Base-by-base conservation (phyloP, 2,113 vertebrate genomes). In the Psammodynastes pulverulentus region DNA sequence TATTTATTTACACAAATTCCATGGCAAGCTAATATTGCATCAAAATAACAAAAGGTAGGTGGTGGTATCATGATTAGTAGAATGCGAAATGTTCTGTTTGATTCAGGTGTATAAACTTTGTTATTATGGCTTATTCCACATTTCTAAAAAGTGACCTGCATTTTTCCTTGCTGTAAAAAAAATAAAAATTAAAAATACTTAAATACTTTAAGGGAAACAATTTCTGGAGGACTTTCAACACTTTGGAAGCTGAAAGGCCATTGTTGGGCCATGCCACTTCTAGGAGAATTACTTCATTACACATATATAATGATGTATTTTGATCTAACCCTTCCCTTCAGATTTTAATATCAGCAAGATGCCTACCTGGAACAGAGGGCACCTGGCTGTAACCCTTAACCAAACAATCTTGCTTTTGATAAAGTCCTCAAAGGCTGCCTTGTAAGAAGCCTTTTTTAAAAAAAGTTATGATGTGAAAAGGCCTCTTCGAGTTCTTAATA, bases 391-490 rank as follows among this genome's bases (percentile, higher is more conserved):
- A 72, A 34, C 90, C 9, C n/a, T 92, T 95, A 87, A 86, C 29
- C 92, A 54, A 89, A 92, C 90, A 95, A 95, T 95, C 86, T 39
- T 92, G 26, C 92, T 94, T 95, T 92, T 92, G 93, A 92, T 56
- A 89, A 4, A 79, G 51, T 15, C 54, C 46, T 93, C 90, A 93
- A 93, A 93, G 93, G 48, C 53, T 54, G 62, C 93, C 48, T 95
- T 94, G 94, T 93, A 94, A 58, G 94, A 39, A 12, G 9, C 15
- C 34, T 90, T 45, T 45, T 46, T 15, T 92, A 92, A 88, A 67
- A 72, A 90, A 72, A 13, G 34, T 91, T 91, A 79, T 91, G 94
- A 92, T 56, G 39, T 91, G 67, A 92, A 95, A 95, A 96, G 91
- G 52, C 9, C 39, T 91, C 92, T 88, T 43, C 56, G 87, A 54